Evolutionary conservation across 1,140 invertebrate species (phyloP), one percentile per base, ranked within the genome.

Genomic region (Maniola jurtina): DNA sequence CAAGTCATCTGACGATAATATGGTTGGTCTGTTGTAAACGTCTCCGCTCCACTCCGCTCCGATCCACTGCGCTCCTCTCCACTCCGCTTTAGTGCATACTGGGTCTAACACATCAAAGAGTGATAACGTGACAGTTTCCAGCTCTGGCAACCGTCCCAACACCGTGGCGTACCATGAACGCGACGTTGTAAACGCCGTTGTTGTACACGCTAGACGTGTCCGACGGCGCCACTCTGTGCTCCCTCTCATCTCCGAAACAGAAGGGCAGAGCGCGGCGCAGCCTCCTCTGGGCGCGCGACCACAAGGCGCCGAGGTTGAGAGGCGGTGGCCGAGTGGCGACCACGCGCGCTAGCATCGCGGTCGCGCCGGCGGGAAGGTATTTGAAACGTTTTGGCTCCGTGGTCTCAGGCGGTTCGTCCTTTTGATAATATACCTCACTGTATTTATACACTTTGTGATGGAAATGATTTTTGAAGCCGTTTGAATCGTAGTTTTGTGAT

Each of bases 91-190:
- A 25, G 25, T 25, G 25, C n/a, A 4, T 25, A 25, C 25, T 11
- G 42, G 13, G 25, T 15, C 48, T 33, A 52, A 8, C 14, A 7
- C 5, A 16, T 52, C 15, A n/a, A 5, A 8, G 6, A 35, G 54
- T 36, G 33, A 15, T 56, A 64, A 54, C 5, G 35, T 58, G 54
- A 16, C 35, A 13, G 2, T 2, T 52, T 62, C 59, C 70, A 71
- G 75, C 70, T 71, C 77, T 75, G 72, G 61, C 50, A 73, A 78
- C 68, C 73, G 73, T 71, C 68, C 64, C 64, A 72, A 77, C 81
- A 83, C 84, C 82, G 80, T 86, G 72, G 64, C 84, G 79, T 89
- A 89, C 87, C 85, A 81, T 81, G 62, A 77, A 73, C 70, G 85
- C 77, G 77, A 84, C 81, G 76, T 75, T 80, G 79, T 86, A 86